Evolutionary conservation across 2,113 vertebrate species (phyloP).

Genomic region (Xiphorhynchus elegans): DNA sequence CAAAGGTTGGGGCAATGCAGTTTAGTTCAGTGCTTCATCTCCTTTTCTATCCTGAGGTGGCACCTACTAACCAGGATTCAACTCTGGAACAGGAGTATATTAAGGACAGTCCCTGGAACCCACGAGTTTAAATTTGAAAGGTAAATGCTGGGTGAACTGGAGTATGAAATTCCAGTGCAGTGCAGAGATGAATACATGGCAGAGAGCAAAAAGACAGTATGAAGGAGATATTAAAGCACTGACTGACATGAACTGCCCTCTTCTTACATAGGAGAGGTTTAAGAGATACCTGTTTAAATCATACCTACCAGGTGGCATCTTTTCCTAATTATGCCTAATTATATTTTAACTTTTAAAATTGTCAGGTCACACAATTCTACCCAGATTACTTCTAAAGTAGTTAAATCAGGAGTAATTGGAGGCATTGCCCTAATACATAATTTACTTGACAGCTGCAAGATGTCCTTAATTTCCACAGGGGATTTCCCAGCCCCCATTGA

Average conservation of each 20-base stretch:
- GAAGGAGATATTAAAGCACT: not conserved
- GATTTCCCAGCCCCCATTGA: not conserved
- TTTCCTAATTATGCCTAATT: conserved; percentile 14
- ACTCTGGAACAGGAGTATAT: not conserved
- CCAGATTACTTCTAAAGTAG: not conserved
- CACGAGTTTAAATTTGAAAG: not conserved
- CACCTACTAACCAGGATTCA: not conserved
- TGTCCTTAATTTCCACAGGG: not conserved
- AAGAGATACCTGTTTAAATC: not conserved
- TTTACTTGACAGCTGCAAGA: not conserved
- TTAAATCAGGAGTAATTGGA: not conserved
- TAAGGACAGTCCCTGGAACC: not conserved
- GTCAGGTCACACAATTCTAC: not conserved
- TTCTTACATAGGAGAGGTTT: not conserved
- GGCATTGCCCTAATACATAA: not conserved
- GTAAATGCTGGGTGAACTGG: not conserved
- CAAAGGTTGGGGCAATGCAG: not conserved
- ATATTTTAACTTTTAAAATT: not conserved
- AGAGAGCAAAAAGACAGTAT: not conserved
- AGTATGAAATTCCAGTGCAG: not conserved
- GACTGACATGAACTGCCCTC: not conserved
- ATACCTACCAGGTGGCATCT: not conserved
- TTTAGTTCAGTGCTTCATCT: not conserved
- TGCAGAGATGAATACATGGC: not conserved
- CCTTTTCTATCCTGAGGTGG: not conserved